Evolutionary conservation across 1,140 invertebrate genomes (phyloP).

Genomic region (Frieseomelitta varia): DNA sequence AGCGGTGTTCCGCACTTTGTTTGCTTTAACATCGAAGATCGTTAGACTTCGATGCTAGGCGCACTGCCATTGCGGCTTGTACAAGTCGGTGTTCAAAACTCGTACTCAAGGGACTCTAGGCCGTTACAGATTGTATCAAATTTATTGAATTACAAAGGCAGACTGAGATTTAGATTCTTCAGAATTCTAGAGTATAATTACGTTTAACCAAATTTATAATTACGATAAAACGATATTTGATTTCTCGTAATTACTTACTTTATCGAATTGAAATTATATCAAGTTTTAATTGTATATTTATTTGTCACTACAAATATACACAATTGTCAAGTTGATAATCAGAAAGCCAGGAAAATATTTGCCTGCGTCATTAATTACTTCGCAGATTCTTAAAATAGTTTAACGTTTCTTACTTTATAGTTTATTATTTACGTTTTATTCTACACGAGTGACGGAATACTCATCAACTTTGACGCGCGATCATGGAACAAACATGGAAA

Average conservation of each 20-base stretch:
- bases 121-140: not conserved
- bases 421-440: not conserved
- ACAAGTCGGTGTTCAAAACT: too few relatives aligned
- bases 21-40: too few relatives aligned
- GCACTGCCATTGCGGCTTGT: too few relatives aligned
- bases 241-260: not conserved
- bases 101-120: too few relatives aligned
- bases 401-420: not conserved
- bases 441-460: not conserved
- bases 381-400: not conserved
- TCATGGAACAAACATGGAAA: too few relatives aligned
- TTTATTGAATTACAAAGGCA: not conserved
- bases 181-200: not conserved
- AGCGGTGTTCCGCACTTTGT: too few relatives aligned
- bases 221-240: not conserved
- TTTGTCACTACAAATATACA: slow-evolving; percentile 13
- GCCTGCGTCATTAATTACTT: not conserved
- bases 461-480: not conserved
- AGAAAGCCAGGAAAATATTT: not conserved
- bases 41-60: too few relatives aligned
- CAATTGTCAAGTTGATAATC: not conserved
- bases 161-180: not conserved
- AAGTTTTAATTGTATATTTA: slow-evolving; percentile 12
- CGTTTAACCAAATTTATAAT: too few relatives aligned
- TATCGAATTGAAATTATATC: not conserved